A percentile compares a stretch with the other conserved stretches of the same genome.
Conservation (phyloP, 2,888 invertebrate genomes). For the Eristalinus sepulchralis region DNA sequence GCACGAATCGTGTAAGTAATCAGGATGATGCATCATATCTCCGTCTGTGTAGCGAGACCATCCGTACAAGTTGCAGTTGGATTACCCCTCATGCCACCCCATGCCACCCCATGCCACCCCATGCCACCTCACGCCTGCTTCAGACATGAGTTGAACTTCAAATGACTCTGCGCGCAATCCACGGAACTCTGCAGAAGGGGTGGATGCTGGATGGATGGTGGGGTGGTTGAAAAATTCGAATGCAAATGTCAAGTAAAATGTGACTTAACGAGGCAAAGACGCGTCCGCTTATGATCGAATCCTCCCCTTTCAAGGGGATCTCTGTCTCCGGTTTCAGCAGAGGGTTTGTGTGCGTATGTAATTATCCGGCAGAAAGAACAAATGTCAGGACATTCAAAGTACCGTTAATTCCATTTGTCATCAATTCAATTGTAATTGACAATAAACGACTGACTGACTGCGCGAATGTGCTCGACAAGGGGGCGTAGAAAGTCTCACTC, state of each 20-base stretch:
- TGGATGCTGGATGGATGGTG: neutral
- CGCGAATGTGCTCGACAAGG: neutral
- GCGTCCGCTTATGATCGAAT: conserved; percentile 48
- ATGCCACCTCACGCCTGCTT: neutral
- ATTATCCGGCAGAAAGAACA: conserved; percentile 65
- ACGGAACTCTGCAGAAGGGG: neutral
- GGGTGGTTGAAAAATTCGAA: conserved; percentile 35
- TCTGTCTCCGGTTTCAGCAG: neutral
- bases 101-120: too few relatives aligned
- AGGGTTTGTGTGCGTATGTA: conserved; percentile 15
- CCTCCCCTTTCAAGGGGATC: conserved; percentile 26
- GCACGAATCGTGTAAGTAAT: conserved; percentile 49
- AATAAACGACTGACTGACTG: conserved; percentile 18
- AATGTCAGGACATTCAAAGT: conserved; percentile 67
- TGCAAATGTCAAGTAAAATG: conserved; percentile 57
- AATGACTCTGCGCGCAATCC: conserved; percentile 43
- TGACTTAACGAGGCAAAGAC: conserved; percentile 38
- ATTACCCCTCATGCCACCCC: neutral
- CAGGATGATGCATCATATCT: conserved; percentile 50
- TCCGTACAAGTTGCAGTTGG: conserved; percentile 26
- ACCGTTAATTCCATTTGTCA: conserved; percentile 65
- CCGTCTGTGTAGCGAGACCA: conserved; percentile 31
- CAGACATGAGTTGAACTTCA: conserved; percentile 56
- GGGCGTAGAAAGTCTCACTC: conserved; percentile 33
- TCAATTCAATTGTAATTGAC: conserved; percentile 63